Base-by-base conservation (phyloP, 2,888 invertebrate genomes). In the Drosophila hawaiiensis region DNA sequence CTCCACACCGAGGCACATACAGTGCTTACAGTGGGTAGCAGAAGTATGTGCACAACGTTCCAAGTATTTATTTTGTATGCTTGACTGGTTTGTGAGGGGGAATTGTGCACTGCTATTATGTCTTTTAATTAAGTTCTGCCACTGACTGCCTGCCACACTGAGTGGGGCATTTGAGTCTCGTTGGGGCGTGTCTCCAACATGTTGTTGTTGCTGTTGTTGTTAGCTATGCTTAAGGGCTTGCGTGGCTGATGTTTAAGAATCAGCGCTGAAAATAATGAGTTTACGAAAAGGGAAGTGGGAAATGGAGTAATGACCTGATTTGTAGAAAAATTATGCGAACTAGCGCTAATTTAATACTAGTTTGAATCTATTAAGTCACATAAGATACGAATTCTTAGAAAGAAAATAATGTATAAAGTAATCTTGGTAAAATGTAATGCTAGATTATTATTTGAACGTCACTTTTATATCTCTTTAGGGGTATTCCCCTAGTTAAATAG, bases 81-180 rank as follows among this genome's bases (percentile, higher is more conserved):
- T 56, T 58, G 73, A 65, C 65, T 67, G 62, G 29, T 39, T 52
- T 43, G 47, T 31, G 41, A 29, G 68, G 58, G 62, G 60, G 35
- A 49, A 55, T 76, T 72, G 43, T 47, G 29, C 53, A 53, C 41
- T 66, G 49, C 66, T 53, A n/a, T 25, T 25, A 54, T 64, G 68
- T 68, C 67, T 80, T 80, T 80, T 80, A 80, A 80, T 80, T 80
- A 80, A 68, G 75, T 80, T 80, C 80, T 77, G 80, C 54, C 53
- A 72, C 37, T 61, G 49, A 66, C 37, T 65, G 19, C 2, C 22
- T 66, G 65, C 68, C 55, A 76, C 60, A 54, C 35, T 54, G 67
- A 75, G 65, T 66, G 62, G 63, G 49, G 61, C 63, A 69, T 73
- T 75, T 68, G 78, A 35, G 49, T 68, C 64, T 58, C 55, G 39